Percentiles rank a stretch among this genome's conserved stretches.
Conservation (phyloP, 2,888 invertebrate genomes). For the Timandra comae region DNA sequence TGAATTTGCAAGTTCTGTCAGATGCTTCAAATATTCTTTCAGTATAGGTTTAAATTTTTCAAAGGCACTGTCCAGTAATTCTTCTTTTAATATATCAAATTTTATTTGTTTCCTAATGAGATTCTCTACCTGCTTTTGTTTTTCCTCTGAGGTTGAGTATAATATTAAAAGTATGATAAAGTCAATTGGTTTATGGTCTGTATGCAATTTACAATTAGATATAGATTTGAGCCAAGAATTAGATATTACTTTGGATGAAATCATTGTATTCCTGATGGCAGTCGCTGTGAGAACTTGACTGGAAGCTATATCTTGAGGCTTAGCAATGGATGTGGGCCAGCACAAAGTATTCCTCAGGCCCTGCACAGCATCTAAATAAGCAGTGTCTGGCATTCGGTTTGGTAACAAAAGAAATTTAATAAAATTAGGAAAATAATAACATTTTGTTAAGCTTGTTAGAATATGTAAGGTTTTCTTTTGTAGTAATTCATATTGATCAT, state of each 20-base stretch:
- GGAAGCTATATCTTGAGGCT: conserved; percentile 72
- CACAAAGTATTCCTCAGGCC: conserved; percentile 71
- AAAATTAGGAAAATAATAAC: conserved; percentile 71
- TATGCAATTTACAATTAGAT: conserved; percentile 57
- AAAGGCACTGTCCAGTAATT: conserved; percentile 74
- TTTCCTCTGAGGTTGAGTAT: conserved; percentile 77
- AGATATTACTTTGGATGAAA: conserved; percentile 72
- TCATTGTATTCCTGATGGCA: conserved; percentile 74
- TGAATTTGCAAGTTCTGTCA: conserved; percentile 75
- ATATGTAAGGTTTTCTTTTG: conserved; percentile 77
- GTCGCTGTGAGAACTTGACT: conserved; percentile 77
- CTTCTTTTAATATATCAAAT: conserved; percentile 74
- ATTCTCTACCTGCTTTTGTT: conserved; percentile 78
- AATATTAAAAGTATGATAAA: conserved; percentile 80
- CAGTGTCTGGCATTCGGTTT: conserved; percentile 50
- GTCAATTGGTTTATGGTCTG: conserved; percentile 81
- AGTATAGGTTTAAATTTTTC: conserved; percentile 73
- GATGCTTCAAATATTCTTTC: conserved; percentile 70
- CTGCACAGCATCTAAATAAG: conserved; percentile 55
- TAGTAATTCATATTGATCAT: conserved; percentile 72
- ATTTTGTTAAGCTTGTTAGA: conserved; percentile 62
- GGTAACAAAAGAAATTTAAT: conserved; percentile 76
- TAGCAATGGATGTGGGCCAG: conserved; percentile 55
- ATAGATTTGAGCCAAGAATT: conserved; percentile 78
- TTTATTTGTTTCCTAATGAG: conserved; percentile 80